Evolutionary conservation across 2,888 invertebrate genomes (phyloP).

Genomic region (Troides aeacus): DNA sequence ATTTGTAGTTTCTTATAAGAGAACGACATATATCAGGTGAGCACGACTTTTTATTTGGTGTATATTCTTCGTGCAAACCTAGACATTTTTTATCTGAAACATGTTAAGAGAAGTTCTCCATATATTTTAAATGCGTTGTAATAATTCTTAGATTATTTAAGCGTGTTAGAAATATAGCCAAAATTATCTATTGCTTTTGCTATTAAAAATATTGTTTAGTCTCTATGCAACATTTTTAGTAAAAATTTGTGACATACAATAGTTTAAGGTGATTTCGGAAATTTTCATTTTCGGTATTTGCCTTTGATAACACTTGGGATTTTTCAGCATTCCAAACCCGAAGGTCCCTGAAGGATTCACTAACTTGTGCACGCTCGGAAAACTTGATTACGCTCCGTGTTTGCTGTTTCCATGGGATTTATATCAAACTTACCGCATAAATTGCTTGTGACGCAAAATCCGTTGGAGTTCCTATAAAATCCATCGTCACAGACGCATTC

Average conservation of each 20-base stretch:
- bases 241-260: too few relatives aligned
- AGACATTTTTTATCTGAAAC: constrained; percentile 24
- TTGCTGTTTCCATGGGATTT: neutral
- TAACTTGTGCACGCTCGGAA: neutral
- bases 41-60: constrained; percentile 17
- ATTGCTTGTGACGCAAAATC: constrained; percentile 23
- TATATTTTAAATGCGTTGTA: neutral
- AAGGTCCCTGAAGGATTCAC: too few relatives aligned
- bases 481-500: constrained; percentile 27
- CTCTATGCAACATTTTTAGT: too few relatives aligned
- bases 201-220: too few relatives aligned
- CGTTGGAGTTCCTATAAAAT: constrained; percentile 24
- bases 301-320: too few relatives aligned
- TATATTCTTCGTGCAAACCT: constrained; percentile 21
- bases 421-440: constrained; percentile 25
- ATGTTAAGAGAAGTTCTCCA: neutral
- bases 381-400: neutral
- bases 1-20: constrained; percentile 1
- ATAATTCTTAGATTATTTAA: too few relatives aligned
- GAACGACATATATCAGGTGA: constrained; percentile 16
- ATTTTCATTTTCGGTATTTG: too few relatives aligned
- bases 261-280: too few relatives aligned
- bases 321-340: too few relatives aligned
- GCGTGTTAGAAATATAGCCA: too few relatives aligned
- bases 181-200: too few relatives aligned